A percentile compares a stretch with the other conserved stretches of the same genome.
Conservation (phyloP, 2,888 invertebrate species). For the Epiblema foenella region DNA sequence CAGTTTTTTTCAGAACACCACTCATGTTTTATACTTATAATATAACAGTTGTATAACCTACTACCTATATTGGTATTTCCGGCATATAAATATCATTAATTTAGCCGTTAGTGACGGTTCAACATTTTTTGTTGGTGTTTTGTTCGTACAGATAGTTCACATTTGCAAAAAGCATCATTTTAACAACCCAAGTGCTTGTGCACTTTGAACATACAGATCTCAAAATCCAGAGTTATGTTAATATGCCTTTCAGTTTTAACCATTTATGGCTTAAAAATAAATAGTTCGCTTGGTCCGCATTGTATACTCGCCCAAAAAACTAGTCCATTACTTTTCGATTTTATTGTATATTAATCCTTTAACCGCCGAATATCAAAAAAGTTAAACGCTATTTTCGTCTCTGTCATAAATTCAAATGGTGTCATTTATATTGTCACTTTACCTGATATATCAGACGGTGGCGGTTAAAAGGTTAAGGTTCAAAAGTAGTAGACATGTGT, state of each 20-base stretch:
- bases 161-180: not conserved
- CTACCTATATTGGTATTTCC: slow-evolving; percentile 21
- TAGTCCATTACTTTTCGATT: no score
- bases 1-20: not conserved
- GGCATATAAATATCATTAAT: slow-evolving; percentile 10
- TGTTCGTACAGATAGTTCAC: slow-evolving; percentile 9
- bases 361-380: no score
- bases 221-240: not conserved
- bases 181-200: not conserved
- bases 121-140: not conserved
- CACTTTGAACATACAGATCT: not conserved
- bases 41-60: slow-evolving; percentile 7
- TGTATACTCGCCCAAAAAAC: not conserved
- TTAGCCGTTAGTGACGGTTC: not conserved
- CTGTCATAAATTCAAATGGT: no score
- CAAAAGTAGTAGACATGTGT: no score
- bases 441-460: no score
- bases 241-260: not conserved
- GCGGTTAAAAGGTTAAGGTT: no score
- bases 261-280: not conserved
- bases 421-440: no score
- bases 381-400: no score
- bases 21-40: not conserved
- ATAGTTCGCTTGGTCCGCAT: not conserved
- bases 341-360: no score